phyloP scores from a whole-genome alignment of 1,140 invertebrate genomes.

The Lepeophtheirus salmonis region DNA sequence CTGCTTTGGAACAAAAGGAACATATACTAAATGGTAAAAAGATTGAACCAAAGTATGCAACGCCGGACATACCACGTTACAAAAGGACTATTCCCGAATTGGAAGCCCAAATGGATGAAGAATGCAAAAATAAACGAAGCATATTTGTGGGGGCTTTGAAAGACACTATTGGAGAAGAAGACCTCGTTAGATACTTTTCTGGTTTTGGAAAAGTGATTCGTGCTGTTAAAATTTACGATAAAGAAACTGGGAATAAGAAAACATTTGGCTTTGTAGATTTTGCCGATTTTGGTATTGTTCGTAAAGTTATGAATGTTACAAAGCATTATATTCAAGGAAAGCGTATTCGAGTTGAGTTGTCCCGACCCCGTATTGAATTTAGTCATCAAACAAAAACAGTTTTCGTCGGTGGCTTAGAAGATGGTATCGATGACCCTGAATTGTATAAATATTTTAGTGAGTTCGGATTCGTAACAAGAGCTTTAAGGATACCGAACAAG shows the following conservation, averaged over 20 bases:
- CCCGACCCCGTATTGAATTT: conserved; percentile 12
- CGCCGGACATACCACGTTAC: neutral
- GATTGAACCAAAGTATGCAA: conserved; percentile 4
- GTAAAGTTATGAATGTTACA: conserved; percentile 12
- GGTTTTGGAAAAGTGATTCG: conserved; percentile 12
- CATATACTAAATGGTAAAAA: conserved; percentile 1
- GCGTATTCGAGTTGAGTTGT: conserved; percentile 11
- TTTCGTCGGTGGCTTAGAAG: conserved; percentile 15
- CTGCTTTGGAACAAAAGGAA: neutral
- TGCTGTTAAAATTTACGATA: conserved; percentile 3
- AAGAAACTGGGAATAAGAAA: conserved; percentile 11
- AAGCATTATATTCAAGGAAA: conserved; percentile 16
- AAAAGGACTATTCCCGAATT: conserved; percentile 9
- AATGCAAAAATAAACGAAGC: conserved; percentile 7
- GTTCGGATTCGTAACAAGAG: conserved; percentile 15
- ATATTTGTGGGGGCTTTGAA: conserved; percentile 15
- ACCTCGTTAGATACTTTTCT: conserved; percentile 7
- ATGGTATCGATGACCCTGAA: conserved; percentile 17
- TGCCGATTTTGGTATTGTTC: conserved; percentile 12
- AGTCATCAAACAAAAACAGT: conserved; percentile 16
- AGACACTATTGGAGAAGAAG: conserved; percentile 12
- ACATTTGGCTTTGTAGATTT: conserved; percentile 16
- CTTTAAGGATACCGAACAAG: conserved; percentile 12
- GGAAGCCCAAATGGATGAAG: conserved; percentile 6
- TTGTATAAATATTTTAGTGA: conserved; percentile 8